Conservation (phyloP, 2,797 vertebrate species). For the Falco concolor region DNA sequence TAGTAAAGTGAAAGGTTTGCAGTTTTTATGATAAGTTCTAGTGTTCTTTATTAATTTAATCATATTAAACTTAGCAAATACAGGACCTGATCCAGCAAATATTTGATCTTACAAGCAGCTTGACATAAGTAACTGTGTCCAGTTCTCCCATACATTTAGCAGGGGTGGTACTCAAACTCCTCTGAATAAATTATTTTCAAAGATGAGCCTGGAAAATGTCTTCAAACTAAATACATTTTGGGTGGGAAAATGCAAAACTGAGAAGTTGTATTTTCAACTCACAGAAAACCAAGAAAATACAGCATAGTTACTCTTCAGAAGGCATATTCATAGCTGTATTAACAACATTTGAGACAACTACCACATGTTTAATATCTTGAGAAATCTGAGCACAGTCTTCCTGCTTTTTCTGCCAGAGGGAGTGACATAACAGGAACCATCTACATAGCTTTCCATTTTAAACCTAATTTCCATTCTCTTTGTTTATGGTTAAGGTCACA, state of each 20-base stretch:
- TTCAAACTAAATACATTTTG: not conserved
- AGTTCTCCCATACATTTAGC: not conserved
- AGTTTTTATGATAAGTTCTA: not conserved
- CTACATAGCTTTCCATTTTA: constrained; percentile 38
- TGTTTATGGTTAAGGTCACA: constrained; percentile 2
- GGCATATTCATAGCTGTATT: not conserved
- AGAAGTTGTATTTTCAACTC: not conserved
- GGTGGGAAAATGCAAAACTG: not conserved
- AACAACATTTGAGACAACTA: constrained; percentile 67
- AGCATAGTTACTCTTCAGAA: not conserved
- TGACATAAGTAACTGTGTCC: not conserved
- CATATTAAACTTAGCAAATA: not conserved
- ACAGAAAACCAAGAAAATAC: not conserved
- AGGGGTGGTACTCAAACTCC: not conserved
- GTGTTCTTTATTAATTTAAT: not conserved
- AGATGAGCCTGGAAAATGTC: not conserved
- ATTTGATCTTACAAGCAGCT: not conserved
- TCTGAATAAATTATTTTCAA: not conserved
- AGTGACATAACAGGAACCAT: constrained; percentile 62
- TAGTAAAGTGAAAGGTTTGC: not conserved
- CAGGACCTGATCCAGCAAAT: not conserved
- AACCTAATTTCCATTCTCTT: constrained; percentile 29
- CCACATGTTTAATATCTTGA: constrained; percentile 66
- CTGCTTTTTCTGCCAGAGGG: constrained; percentile 60
- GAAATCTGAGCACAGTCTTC: constrained; percentile 65